Evolutionary conservation across 1,140 invertebrate genomes (phyloP), one percentile per base, ranked within the genome.

Genomic region (Saxidomus purpurata): DNA sequence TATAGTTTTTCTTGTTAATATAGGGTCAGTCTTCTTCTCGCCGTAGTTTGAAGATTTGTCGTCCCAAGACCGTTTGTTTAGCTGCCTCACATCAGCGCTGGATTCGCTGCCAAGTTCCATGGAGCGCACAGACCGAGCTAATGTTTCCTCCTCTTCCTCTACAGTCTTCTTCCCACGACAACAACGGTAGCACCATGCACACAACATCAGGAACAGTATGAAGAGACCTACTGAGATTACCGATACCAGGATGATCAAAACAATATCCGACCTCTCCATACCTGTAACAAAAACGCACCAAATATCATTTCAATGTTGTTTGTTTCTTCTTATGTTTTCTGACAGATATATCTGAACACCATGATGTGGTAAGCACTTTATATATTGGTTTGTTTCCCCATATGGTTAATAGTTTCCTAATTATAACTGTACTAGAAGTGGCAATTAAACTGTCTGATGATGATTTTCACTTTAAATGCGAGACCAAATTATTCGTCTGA

Each of bases 1-100:
- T 88, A 92, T 92, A 4, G 88, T 92, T 55, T 91, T 91, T 61
- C 76, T 83, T 8, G 84, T 89, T 52, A 90, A 31, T 43, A 92
- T 87, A 67, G 88, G 90, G 31, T 81, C 79, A 22, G 83, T 43
- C 19, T 81, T 84, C 25, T 86, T 81, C 34, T 81, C 87, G 0
- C 69, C 71, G 25, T 77, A 79, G 55, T 87, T 55, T 28, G 86
- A 77, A 31, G 61, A 74, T 67, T 90, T 90, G 15, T 90, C 91
- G 31, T 92, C 91, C 84, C 83, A 86, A 0, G 89, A 87, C 4
- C 91, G 63, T 67, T 89, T 92, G 61, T 89, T 61, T 19, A 89
- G 85, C 49, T 89, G 79, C 25, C 90, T 67, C 31, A 88, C 79
- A 76, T 89, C 76, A 17, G 84, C 67, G n/a, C 86, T 59, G 3